Percentiles rank a stretch among this genome's conserved stretches.
Conservation (phyloP, 2,797 vertebrate genomes). For the Parauchenoglanis punctatus region DNA sequence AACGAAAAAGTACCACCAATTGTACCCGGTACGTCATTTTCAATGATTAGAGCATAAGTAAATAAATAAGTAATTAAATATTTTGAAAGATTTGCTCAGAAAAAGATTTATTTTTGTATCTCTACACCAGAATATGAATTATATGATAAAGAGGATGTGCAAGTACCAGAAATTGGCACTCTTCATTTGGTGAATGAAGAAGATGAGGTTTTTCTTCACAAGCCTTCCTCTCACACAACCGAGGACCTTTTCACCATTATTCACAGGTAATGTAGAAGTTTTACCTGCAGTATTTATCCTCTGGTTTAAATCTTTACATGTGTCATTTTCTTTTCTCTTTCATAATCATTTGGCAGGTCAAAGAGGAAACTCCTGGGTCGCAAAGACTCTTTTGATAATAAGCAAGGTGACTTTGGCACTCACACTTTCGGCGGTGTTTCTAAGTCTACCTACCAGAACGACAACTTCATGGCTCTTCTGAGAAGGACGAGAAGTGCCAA, state of each 20-base stretch:
- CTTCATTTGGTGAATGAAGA: slow-evolving; percentile 64
- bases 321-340: not conserved
- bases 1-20: slow-evolving; percentile 52
- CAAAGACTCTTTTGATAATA: slow-evolving; percentile 76
- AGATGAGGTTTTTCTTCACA: slow-evolving; percentile 78
- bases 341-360: slow-evolving; percentile 69
- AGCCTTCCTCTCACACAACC: slow-evolving; percentile 73
- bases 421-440: slow-evolving; percentile 41
- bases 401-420: slow-evolving; percentile 61
- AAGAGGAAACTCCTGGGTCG: slow-evolving; percentile 84
- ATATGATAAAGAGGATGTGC: slow-evolving; percentile 26
- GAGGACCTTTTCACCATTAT: slow-evolving; percentile 88
- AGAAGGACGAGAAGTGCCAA: slow-evolving; percentile 61
- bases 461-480: slow-evolving; percentile 65
- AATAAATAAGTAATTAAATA: not conserved
- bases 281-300: not conserved
- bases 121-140: slow-evolving; percentile 39
- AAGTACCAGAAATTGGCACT: slow-evolving; percentile 48
- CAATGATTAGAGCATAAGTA: slow-evolving; percentile 11
- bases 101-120: not conserved
- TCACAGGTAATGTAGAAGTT: slow-evolving; percentile 75
- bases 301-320: not conserved
- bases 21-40: slow-evolving; percentile 71
- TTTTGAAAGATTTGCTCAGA: not conserved
- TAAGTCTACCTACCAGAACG: slow-evolving; percentile 55